Base-by-base conservation (phyloP, 2,888 invertebrate species). In the Diogma glabrata region DNA sequence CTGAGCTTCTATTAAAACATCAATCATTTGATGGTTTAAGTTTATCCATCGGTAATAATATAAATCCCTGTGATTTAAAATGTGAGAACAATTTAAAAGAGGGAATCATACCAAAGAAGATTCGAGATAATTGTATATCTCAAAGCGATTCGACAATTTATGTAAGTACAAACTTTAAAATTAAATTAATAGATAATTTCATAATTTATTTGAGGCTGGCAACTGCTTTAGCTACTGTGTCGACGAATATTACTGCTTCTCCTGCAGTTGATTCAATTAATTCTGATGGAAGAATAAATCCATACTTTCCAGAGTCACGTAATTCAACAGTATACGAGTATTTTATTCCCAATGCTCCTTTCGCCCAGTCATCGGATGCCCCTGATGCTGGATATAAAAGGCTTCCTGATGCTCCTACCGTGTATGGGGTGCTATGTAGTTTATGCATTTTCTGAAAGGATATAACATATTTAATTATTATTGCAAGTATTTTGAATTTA, bases 281-380 rank as follows among this genome's bases (percentile, higher is more conserved):
- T 19, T 71, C 71, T 1, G 87, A 82, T 0, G 94, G 93, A 49
- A 94, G 67, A n/a, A 92, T 72, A 64, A 94, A 95, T 3, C 93
- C 94, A 63, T 83, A 81, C 51, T 78, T 75, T 1, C 92, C 92
- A 1, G 78, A 83, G 66, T 93, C 94, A 50, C 89, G 77, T 50
- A 94, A 75, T 72, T 95, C 94, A 52, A 94, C 76, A 1, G 93
- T 93, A 70, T 87, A 94, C 2, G 91, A 71, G 65, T 92, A 94
- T 65, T 90, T 91, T 56, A 94, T 82, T 33, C 79, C 79, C 8
- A 82, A 79, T 36, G 77, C 73, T 1, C 87, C 87, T 67, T 93
- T 91, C 7, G 91, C 93, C 89, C 92, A 94, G 67, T 94, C 93
- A 60, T 89, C 88, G 0, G 88, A 85, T 12, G 87, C 87, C 2